Percentiles rank a stretch among this genome's conserved stretches.
These are phyloP conservation scores for Tiliacea aurago DNA, from an alignment of 2,888 invertebrate species.

Conservation along the genomic window DNA sequence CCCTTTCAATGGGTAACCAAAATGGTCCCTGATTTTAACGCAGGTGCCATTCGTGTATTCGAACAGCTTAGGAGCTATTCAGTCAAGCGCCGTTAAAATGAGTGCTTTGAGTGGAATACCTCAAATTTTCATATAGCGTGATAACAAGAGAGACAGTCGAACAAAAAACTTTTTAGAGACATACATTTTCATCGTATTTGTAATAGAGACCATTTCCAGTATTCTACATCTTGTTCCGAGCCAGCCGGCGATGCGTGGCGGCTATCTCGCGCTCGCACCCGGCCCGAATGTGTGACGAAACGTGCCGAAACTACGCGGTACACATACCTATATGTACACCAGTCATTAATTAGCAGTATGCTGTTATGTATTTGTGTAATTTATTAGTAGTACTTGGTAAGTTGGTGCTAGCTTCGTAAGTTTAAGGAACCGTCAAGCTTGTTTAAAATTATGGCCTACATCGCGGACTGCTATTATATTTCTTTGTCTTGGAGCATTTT, in stretches of 20 bases:
- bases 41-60: too few relatives aligned
- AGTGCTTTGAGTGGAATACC: too few relatives aligned
- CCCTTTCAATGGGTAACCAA: too few relatives aligned
- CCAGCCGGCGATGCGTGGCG: constrained; percentile 65
- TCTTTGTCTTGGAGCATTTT: not conserved
- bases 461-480: not conserved
- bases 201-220: constrained; percentile 30
- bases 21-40: too few relatives aligned
- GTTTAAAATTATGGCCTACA: not conserved
- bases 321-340: constrained; percentile 32
- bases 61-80: too few relatives aligned
- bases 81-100: too few relatives aligned
- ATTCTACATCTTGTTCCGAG: constrained; percentile 13
- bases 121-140: not conserved
- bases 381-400: constrained; percentile 7
- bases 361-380: constrained; percentile 21
- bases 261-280: constrained; percentile 75
- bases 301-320: constrained; percentile 44
- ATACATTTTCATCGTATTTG: not conserved
- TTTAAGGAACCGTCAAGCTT: not conserved
- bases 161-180: not conserved
- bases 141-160: not conserved
- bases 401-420: not conserved
- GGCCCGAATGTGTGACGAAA: constrained; percentile 64
- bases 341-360: constrained; percentile 54